Percentiles rank a stretch among this genome's conserved stretches.
These are phyloP conservation scores for Heliconius ethilla DNA, from an alignment of 2,888 invertebrate species.

Conservation along the genomic window DNA sequence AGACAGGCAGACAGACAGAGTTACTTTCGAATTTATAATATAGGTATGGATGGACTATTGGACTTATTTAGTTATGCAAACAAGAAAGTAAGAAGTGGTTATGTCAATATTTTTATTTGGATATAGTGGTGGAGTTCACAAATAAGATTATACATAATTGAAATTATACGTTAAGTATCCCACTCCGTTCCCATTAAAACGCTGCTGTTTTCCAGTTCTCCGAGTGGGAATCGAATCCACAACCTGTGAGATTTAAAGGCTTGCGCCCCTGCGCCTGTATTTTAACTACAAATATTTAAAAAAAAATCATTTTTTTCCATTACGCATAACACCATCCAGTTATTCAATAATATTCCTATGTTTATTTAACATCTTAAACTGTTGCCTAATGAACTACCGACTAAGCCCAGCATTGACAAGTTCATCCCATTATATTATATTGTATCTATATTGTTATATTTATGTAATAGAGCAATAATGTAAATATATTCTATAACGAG, in stretches of 20 bases:
- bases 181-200: no score
- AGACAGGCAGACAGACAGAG: no score
- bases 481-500: constrained; percentile 18
- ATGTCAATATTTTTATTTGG: no score
- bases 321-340: constrained; percentile 61
- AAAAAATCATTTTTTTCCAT: no score
- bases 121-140: no score
- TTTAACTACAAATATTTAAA: neutral
- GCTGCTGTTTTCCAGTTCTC: neutral
- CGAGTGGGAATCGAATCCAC: neutral
- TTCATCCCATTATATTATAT: constrained; percentile 61
- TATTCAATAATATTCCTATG: constrained; percentile 78
- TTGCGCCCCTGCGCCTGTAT: neutral
- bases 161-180: no score
- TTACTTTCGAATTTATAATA: no score
- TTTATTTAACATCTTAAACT: constrained; percentile 81
- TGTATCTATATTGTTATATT: constrained; percentile 45
- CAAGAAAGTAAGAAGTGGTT: no score
- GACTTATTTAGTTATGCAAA: neutral
- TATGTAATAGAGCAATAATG: constrained; percentile 32
- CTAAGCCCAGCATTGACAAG: constrained; percentile 60
- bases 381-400: constrained; percentile 74
- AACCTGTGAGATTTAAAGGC: neutral
- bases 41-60: no score
- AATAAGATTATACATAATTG: no score